Evolutionary conservation across 2,113 vertebrate genomes (phyloP), one percentile per base, ranked within the genome.

Genomic region (Morphnarchus princeps): DNA sequence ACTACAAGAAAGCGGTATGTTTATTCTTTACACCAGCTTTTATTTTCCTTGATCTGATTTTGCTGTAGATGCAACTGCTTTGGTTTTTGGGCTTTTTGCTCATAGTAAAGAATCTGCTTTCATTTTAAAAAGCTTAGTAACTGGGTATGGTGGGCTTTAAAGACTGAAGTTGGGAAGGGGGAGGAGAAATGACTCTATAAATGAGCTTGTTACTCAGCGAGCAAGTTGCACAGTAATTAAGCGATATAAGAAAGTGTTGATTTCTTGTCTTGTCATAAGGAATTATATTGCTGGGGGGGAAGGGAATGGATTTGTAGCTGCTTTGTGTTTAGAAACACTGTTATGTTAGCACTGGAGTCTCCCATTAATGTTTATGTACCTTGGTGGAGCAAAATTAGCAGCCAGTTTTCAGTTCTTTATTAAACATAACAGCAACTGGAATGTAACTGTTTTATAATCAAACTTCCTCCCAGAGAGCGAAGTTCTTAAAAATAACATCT

Each of bases 1-100:
- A 99, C 99, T 98, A 98, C 99, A 99, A 98, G 99, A 99, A 99
- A 99, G 99, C 98, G 99, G 99, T 99, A 99, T 99, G 99, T 99
- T 98, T 98, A 98, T 98, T 98, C 98, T 99, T 99, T 99, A 98
- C 98, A 99, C 98, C 98, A 99, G 99, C 98, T 98, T 98, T 98
- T 99, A 90, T 97, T 98, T 98, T 98, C 97, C 96, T 98, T 98
- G 96, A 93, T 98, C 95, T 98, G 92, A 98, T 98, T 98, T 98
- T 97, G 97, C 97, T 99, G 95, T 99, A 98, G 98, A 97, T 98
- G 97, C 95, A 98, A 98, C 89, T 98, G 98, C 97, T 98, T 95
- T 97, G 95, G n/a, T 97, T 97, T 94, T 93, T 84, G 95, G 93
- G 97, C 96, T 97, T 96, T 98, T 98, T 91, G 97, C 97, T 98